These are phyloP conservation scores for Ailurus styani DNA, from an alignment of 2,113 vertebrate species.

Conservation along the genomic window DNA sequence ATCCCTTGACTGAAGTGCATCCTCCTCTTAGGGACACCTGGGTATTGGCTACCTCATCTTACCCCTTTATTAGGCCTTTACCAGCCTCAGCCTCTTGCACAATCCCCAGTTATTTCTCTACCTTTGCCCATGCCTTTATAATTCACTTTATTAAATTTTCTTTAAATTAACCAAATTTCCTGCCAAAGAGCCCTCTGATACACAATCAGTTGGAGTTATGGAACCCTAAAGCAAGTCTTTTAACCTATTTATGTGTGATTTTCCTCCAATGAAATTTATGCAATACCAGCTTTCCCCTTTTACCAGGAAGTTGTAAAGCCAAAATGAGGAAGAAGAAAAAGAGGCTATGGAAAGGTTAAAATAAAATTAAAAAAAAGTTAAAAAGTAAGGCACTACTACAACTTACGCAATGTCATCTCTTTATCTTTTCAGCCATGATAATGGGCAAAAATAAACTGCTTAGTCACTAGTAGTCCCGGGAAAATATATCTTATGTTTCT, in stretches of 20 bases:
- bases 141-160: neutral
- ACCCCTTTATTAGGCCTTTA: neutral
- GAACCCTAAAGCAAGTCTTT: neutral
- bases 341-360: neutral
- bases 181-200: neutral
- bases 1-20: neutral
- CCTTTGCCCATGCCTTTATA: neutral
- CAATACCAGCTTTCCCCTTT: neutral
- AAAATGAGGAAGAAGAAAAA: neutral
- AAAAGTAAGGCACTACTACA: neutral
- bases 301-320: neutral
- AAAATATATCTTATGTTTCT: neutral
- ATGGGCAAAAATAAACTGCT: neutral
- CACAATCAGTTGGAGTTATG: neutral
- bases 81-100: too few species aligned
- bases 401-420: neutral
- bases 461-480: neutral
- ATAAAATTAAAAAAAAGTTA: neutral
- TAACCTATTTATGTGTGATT: neutral
- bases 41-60: neutral
- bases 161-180: neutral
- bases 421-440: neutral
- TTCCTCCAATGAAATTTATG: neutral
- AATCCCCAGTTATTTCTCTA: neutral
- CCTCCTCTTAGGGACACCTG: neutral